These are phyloP conservation scores for Gasteruption jaculator DNA, from an alignment of 2,888 invertebrate genomes.

Conservation along the genomic window DNA sequence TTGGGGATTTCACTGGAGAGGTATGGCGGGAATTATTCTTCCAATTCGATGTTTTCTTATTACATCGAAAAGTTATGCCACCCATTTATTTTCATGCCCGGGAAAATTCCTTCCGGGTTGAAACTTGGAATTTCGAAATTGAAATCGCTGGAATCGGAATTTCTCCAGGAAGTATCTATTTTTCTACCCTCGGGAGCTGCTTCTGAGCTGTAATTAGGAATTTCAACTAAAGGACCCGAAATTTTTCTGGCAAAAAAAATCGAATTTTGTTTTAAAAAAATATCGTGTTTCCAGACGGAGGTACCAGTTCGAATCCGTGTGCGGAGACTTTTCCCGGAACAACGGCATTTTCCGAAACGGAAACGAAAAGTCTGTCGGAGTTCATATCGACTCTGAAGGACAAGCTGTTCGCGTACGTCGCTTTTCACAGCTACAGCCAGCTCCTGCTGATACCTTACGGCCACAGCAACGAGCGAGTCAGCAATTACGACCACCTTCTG, in stretches of 20 bases:
- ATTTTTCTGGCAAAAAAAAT: too few species aligned
- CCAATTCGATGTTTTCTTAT: not conserved
- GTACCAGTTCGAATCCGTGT: constrained; percentile 59
- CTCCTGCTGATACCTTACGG: constrained; percentile 67
- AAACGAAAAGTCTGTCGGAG: constrained; percentile 56
- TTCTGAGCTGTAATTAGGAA: too few species aligned
- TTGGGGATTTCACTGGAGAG: constrained; percentile 67
- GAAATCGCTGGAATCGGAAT: too few species aligned
- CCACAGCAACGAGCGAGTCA: constrained; percentile 56
- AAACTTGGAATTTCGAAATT: too few species aligned
- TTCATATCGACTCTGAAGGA: constrained; percentile 55
- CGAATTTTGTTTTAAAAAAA: constrained; percentile 4
- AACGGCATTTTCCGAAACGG: constrained; percentile 67
- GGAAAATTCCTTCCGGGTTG: too few species aligned
- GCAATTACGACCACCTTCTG: constrained; percentile 59
- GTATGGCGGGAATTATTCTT: constrained; percentile 43
- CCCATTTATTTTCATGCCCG: too few species aligned
- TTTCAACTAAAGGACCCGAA: constrained; percentile 5
- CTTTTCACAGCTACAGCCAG: constrained; percentile 73
- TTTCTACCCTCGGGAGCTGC: too few species aligned
- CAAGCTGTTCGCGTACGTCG: constrained; percentile 61
- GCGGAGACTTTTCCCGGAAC: constrained; percentile 65
- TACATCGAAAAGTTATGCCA: too few species aligned
- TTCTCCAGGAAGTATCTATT: too few species aligned
- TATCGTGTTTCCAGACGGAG: constrained; percentile 46